Conservation (phyloP, 2,888 invertebrate species). For the Herminia tarsipennalis region DNA sequence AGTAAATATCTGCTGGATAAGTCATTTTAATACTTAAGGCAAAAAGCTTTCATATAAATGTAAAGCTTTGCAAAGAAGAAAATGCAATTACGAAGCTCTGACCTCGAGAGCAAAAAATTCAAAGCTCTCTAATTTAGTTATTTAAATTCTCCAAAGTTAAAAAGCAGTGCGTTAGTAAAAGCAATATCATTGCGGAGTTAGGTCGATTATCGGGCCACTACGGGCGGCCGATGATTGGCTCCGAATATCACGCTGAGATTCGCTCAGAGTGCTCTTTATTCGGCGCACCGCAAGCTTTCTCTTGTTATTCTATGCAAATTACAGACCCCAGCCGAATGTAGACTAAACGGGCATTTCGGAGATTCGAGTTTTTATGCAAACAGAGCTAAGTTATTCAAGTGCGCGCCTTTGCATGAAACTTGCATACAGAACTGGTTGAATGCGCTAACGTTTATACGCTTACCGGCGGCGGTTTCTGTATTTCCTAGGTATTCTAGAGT, state of each 20-base stretch:
- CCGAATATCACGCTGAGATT: constrained; percentile 62
- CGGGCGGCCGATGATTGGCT: constrained; percentile 58
- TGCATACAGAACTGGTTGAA: constrained; percentile 75
- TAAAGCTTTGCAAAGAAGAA: constrained; percentile 18
- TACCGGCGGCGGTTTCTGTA: constrained; percentile 40
- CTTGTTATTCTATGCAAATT: constrained; percentile 84
- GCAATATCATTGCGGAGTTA: constrained; percentile 42
- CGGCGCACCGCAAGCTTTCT: constrained; percentile 63
- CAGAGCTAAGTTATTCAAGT: constrained; percentile 81
- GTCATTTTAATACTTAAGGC: constrained; percentile 5
- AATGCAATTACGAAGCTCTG: constrained; percentile 13
- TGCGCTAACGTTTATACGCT: constrained; percentile 66
- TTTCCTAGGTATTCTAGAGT: constrained; percentile 33
- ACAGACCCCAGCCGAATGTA: constrained; percentile 65
- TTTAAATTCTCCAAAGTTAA: constrained; percentile 44
- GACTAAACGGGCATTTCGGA: constrained; percentile 79
- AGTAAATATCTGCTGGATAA: not conserved
- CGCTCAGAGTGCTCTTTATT: constrained; percentile 59
- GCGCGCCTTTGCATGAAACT: constrained; percentile 75
- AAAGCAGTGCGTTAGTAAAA: constrained; percentile 36
- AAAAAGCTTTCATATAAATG: constrained; percentile 20
- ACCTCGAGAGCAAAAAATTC: constrained; percentile 29
- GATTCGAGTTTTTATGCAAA: constrained; percentile 83
- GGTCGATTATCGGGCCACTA: constrained; percentile 45
- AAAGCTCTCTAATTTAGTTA: constrained; percentile 35